phyloP scores from a whole-genome alignment of 2,113 vertebrate genomes.

The Cynoglossus semilaevis region DNA sequence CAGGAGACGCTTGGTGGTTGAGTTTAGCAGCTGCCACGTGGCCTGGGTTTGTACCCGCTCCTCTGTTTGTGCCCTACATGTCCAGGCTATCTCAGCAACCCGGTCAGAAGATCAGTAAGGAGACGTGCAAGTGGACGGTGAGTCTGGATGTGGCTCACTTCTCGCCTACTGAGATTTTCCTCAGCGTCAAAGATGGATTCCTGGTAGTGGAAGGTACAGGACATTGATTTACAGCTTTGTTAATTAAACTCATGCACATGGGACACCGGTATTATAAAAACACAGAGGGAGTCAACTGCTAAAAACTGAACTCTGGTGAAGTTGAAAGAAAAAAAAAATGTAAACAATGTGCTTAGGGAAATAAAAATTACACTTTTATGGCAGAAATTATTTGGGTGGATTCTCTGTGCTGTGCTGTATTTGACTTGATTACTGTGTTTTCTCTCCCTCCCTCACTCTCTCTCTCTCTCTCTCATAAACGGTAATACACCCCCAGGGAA shows the following conservation, averaged over 20 bases:
- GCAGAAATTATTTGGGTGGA: conserved; percentile 54
- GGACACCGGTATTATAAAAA: conserved; percentile 20
- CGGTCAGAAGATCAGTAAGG: conserved; percentile 35
- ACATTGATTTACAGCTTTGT: background rate
- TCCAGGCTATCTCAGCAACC: conserved; percentile 29
- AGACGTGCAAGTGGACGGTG: conserved; percentile 69
- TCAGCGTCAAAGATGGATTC: conserved; percentile 63
- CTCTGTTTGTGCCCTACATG: conserved; percentile 49
- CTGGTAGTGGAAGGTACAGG: conserved; percentile 74
- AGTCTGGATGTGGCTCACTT: conserved; percentile 77
- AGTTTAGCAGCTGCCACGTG: conserved; percentile 58
- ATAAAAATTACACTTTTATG: conserved; percentile 49
- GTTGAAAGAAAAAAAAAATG: conserved; percentile 23
- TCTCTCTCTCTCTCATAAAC: conserved; percentile 31
- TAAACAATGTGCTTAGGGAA: conserved; percentile 14
- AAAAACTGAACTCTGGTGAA: conserved; percentile 31
- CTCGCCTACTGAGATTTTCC: conserved; percentile 67
- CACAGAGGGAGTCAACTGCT: conserved; percentile 4
- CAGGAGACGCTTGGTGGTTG: conserved; percentile 54
- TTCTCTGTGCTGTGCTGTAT: conserved; percentile 37
- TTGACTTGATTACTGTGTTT: conserved; percentile 26
- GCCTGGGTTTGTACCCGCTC: conserved; percentile 52
- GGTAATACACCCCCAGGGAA: conserved; percentile 65
- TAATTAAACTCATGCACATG: conserved; percentile 43
- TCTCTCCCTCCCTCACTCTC: too few relatives aligned